phyloP scores from a whole-genome alignment of 92 coral and sea anemone genomes.

The Zoanthus sansibaricus region DNA sequence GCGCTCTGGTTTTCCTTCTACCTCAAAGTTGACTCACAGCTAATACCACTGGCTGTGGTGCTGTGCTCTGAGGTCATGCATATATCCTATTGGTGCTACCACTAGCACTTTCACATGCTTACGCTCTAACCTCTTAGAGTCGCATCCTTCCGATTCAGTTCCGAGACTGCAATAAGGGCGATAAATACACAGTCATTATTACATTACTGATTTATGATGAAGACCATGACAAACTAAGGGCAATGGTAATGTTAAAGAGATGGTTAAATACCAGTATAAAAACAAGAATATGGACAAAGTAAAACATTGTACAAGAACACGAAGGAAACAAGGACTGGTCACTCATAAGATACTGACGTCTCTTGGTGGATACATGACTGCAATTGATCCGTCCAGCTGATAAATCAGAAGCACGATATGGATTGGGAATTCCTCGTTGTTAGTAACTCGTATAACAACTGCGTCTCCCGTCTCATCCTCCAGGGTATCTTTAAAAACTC shows the following conservation, averaged over 20 bases:
- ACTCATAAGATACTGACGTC: not conserved
- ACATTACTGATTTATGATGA: not conserved
- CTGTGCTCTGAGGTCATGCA: too few species aligned
- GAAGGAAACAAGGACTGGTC: not conserved
- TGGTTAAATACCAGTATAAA: not conserved
- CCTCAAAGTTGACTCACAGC: too few species aligned
- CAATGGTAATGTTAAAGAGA: not conserved
- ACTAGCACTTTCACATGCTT: too few species aligned
- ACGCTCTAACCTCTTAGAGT: too few species aligned
- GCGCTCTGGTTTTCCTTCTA: too few species aligned
- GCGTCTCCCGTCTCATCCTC: constrained; percentile 33
- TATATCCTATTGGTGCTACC: too few species aligned
- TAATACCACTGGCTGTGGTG: too few species aligned
- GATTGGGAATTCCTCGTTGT: constrained; percentile 36
- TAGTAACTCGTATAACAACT: constrained; percentile 12
- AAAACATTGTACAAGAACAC: not conserved
- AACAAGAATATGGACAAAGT: not conserved
- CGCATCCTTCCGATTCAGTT: not conserved
- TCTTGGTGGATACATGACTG: constrained; percentile 32
- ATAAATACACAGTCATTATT: too few species aligned
- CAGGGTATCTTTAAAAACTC: not conserved
- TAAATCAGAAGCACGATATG: constrained; percentile 11
- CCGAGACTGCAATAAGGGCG: not conserved
- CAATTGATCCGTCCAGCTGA: constrained; percentile 29
- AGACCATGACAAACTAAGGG: not conserved